Evolutionary conservation across 2,113 vertebrate genomes (phyloP).

Genomic region (Garra rufa): DNA sequence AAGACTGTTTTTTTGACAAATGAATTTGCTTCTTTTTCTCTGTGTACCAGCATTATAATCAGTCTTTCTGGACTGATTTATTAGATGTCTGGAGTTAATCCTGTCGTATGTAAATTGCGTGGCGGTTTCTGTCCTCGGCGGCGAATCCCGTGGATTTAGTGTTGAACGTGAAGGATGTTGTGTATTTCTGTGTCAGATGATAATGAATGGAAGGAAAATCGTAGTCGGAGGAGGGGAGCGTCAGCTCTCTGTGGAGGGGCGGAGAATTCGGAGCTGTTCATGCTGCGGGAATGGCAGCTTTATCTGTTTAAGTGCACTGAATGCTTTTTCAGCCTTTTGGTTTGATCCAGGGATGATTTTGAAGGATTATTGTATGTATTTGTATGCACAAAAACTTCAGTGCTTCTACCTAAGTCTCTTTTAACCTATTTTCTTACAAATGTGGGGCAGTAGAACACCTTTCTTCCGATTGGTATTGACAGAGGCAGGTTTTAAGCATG

Average conservation of each 20-base stretch:
- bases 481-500: not conserved
- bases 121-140: not conserved
- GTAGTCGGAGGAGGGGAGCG: constrained; percentile 17
- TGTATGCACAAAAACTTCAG: not conserved
- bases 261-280: not conserved
- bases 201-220: constrained; percentile 33
- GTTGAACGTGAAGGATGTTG: constrained; percentile 14
- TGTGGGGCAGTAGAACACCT: constrained; percentile 32
- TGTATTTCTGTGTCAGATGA: constrained; percentile 27
- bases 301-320: not conserved
- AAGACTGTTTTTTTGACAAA: no score
- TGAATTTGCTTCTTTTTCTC: not conserved
- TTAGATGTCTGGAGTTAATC: not conserved
- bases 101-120: constrained; percentile 11
- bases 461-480: not conserved
- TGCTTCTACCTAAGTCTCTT: constrained; percentile 17
- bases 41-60: not conserved
- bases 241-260: not conserved
- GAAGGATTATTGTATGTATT: constrained; percentile 20
- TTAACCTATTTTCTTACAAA: constrained; percentile 31
- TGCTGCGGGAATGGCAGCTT: constrained; percentile 13
- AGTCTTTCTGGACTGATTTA: constrained; percentile 12
- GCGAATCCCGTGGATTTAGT: constrained; percentile 20
- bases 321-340: not conserved
- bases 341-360: not conserved